Conservation (phyloP, 2,113 vertebrate genomes). For the Sula dactylatra region DNA sequence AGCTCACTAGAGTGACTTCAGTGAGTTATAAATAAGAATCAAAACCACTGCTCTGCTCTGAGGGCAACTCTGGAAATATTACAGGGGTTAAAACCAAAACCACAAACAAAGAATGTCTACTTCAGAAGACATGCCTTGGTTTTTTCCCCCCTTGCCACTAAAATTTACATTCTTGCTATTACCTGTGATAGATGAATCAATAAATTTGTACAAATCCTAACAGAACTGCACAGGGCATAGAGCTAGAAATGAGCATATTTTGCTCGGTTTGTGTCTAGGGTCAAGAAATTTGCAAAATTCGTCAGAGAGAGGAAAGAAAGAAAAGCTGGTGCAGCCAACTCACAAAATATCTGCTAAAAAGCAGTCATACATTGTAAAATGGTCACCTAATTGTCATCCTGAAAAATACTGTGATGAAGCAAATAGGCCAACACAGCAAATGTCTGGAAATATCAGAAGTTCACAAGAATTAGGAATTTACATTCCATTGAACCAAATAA, state of each 20-base stretch:
- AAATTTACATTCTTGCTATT: background rate
- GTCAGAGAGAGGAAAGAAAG: background rate
- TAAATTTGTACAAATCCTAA: background rate
- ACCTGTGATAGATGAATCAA: background rate
- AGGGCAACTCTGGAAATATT: background rate
- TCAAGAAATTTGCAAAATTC: background rate
- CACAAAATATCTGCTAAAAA: background rate
- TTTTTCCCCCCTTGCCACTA: background rate
- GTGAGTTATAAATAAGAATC: background rate
- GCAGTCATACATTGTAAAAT: background rate
- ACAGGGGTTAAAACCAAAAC: background rate
- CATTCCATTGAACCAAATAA: background rate
- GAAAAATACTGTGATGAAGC: background rate
- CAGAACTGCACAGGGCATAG: background rate
- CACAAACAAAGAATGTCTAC: background rate
- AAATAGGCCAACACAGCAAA: background rate
- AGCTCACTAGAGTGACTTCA: background rate
- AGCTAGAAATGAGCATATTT: background rate
- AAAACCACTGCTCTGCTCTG: background rate
- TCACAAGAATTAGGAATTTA: background rate
- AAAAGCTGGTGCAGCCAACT: background rate
- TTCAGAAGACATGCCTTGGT: background rate
- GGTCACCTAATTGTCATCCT: background rate
- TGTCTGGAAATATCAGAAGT: background rate
- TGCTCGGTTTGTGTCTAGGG: background rate